These are phyloP conservation scores for Sesia apiformis DNA, from an alignment of 2,888 invertebrate genomes.

Conservation along the genomic window DNA sequence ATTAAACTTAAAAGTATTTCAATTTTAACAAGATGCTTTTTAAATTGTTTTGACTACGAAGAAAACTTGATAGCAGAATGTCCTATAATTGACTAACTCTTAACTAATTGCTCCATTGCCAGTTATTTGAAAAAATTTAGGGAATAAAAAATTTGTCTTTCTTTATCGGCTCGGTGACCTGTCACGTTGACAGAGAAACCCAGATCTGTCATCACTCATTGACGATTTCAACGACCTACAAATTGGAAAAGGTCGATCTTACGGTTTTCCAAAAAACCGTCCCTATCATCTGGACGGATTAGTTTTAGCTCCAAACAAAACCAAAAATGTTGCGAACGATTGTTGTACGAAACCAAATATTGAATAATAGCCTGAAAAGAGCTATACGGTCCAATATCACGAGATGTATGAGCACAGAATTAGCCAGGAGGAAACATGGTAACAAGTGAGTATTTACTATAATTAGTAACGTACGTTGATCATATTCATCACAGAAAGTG, in stretches of 20 bases:
- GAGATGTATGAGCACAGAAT: constrained; percentile 76
- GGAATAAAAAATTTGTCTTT: too few species aligned
- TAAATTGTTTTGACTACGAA: too few species aligned
- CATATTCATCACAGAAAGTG: too few species aligned
- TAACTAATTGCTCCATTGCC: too few species aligned
- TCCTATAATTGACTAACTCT: too few species aligned
- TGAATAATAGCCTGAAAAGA: constrained; percentile 77
- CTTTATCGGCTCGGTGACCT: too few species aligned
- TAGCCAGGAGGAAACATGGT: constrained; percentile 75
- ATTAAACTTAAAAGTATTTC: too few species aligned
- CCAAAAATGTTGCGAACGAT: constrained; percentile 83
- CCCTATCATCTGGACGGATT: constrained; percentile 54
- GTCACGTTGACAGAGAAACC: too few species aligned
- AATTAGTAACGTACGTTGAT: too few species aligned
- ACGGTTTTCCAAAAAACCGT: constrained; percentile 42
- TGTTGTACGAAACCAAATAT: constrained; percentile 78
- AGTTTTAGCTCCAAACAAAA: constrained; percentile 31
- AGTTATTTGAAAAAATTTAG: too few species aligned
- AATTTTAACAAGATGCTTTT: too few species aligned
- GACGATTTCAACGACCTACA: constrained; percentile 53
- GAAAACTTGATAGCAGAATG: too few species aligned
- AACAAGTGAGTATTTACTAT: constrained; percentile 65
- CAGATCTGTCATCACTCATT: neutral
- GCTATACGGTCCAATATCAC: constrained; percentile 72
- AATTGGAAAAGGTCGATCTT: constrained; percentile 63